phyloP scores from a whole-genome alignment of 2,113 vertebrate species.

The Varanus salvator region DNA sequence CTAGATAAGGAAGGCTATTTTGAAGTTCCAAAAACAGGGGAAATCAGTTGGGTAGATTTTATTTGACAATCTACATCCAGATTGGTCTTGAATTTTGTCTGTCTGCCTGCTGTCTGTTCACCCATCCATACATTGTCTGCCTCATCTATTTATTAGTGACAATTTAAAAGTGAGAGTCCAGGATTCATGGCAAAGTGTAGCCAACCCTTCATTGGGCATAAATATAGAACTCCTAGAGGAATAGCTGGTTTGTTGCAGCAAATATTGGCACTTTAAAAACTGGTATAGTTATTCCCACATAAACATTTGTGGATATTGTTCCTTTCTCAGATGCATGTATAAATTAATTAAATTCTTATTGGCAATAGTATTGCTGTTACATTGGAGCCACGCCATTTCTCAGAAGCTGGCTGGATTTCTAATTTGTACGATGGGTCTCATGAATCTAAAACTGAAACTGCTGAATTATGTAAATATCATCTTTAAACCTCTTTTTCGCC shows the following conservation, averaged over 20 bases:
- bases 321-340: too few relatives aligned
- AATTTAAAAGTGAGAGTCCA: background rate
- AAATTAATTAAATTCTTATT: background rate
- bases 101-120: background rate
- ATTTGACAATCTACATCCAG: background rate
- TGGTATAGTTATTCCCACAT: too few relatives aligned
- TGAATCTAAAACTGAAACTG: background rate
- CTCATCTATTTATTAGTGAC: background rate
- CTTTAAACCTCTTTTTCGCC: background rate
- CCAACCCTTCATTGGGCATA: background rate
- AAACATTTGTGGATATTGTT: too few relatives aligned
- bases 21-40: background rate
- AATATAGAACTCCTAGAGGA: background rate
- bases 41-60: background rate
- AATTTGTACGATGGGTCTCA: background rate
- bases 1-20: background rate
- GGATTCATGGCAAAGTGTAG: background rate
- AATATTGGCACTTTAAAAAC: too few relatives aligned
- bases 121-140: background rate
- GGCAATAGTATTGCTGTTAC: background rate
- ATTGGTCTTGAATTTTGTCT: background rate
- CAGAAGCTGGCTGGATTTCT: background rate
- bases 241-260: too few relatives aligned
- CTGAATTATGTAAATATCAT: background rate
- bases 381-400: background rate